A percentile compares a stretch with the other conserved stretches of the same genome.
Conservation (phyloP, 2,888 invertebrate species). For the Diarsia rubi region DNA sequence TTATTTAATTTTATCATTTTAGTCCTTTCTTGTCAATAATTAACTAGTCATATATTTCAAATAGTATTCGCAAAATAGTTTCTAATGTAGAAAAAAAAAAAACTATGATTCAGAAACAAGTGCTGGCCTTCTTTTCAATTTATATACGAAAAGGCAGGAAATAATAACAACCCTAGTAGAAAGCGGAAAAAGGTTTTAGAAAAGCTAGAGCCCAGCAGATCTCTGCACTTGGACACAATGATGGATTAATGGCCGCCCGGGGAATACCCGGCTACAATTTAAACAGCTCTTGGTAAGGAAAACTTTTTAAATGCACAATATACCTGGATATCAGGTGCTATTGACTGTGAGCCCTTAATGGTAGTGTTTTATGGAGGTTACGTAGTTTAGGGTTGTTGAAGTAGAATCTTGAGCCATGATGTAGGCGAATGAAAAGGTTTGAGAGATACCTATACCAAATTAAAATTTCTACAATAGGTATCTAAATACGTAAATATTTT, state of each 20-base stretch:
- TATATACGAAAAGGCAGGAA: conserved; percentile 15
- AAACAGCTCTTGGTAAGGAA: conserved; percentile 72
- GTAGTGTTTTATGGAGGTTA: conserved; percentile 21
- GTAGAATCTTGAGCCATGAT: background rate
- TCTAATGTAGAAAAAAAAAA: background rate
- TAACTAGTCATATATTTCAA: background rate
- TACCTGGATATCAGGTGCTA: conserved; percentile 44
- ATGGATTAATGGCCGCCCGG: conserved; percentile 80
- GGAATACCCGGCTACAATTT: conserved; percentile 73
- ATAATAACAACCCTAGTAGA: conserved; percentile 47
- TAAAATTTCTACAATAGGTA: background rate
- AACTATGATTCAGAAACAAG: background rate
- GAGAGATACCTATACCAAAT: background rate
- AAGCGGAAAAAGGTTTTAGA: conserved; percentile 57
- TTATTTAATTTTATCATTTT: background rate
- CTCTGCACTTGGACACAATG: conserved; percentile 77
- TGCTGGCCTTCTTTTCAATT: background rate
- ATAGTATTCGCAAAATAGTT: background rate
- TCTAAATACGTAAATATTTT: background rate
- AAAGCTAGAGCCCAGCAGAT: conserved; percentile 61
- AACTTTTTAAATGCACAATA: conserved; percentile 72
- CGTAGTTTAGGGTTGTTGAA: background rate
- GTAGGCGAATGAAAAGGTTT: background rate
- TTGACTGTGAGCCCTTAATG: conserved; percentile 36
- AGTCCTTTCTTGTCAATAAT: background rate